Evolutionary conservation across 2,797 vertebrate genomes (phyloP).

Genomic region (Argentina silus): DNA sequence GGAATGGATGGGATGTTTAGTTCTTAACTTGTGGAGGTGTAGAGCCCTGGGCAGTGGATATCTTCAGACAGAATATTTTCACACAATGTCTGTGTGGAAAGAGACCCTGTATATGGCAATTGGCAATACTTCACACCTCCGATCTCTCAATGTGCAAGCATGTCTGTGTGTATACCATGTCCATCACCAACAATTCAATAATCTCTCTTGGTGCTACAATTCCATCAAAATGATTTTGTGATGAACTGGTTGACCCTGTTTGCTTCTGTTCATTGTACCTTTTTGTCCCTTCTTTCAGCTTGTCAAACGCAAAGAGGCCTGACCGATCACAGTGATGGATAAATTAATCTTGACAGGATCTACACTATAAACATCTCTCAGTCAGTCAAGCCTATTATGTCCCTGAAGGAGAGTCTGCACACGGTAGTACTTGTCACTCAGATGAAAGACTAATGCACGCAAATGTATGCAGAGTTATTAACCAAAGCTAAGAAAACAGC

Average conservation of each 20-base stretch:
- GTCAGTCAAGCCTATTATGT: conserved; percentile 3
- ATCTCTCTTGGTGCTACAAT: neutral
- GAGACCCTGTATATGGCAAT: neutral
- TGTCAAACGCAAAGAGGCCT: conserved; percentile 35
- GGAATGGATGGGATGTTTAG: neutral
- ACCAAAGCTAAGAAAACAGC: conserved; percentile 41
- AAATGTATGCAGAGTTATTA: conserved; percentile 38
- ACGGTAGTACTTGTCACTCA: neutral
- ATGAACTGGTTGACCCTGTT: conserved; percentile 39
- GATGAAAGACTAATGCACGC: conserved; percentile 9
- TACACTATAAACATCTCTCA: conserved; percentile 31
- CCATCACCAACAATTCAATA: neutral
- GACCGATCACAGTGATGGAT: conserved; percentile 32
- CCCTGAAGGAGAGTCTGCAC: neutral
- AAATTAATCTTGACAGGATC: conserved; percentile 52
- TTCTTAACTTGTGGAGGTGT: neutral
- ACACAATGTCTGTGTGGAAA: neutral
- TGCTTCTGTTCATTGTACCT: conserved; percentile 32
- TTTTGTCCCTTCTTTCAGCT: conserved; percentile 42
- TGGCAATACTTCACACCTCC: neutral
- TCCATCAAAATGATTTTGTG: conserved; percentile 29
- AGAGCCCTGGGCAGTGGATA: neutral
- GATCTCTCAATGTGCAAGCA: neutral
- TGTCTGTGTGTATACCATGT: neutral
- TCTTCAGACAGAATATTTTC: neutral